Percentiles rank a stretch among this genome's conserved stretches.
These are phyloP conservation scores for Euphonia xanthogaster DNA, from an alignment of 2,797 vertebrate species.

Conservation along the genomic window DNA sequence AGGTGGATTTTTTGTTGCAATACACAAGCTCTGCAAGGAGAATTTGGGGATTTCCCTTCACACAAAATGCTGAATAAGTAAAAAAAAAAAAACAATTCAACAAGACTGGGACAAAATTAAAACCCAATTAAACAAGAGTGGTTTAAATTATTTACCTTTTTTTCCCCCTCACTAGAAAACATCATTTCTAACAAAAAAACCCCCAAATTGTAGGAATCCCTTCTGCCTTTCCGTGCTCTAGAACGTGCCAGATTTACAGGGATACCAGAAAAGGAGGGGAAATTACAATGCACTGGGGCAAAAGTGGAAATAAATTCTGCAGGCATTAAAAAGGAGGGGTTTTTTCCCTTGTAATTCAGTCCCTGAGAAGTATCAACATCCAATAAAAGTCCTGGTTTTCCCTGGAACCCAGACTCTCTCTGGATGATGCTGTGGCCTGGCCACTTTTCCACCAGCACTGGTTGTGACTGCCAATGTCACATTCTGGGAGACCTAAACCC, in stretches of 20 bases:
- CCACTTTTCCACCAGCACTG: neutral
- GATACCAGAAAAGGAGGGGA: neutral
- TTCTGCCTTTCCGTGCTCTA: rapidly evolving
- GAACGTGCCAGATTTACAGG: rapidly evolving
- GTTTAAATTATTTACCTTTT: rapidly evolving
- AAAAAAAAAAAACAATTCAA: neutral
- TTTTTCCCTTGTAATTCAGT: neutral
- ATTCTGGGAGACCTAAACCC: neutral
- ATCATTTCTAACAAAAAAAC: neutral
- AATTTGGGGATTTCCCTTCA: neutral
- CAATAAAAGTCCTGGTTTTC: neutral
- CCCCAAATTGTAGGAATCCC: neutral
- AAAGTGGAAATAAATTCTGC: neutral
- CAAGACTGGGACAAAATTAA: neutral
- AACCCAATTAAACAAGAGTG: neutral
- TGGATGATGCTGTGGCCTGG: neutral
- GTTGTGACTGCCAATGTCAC: neutral
- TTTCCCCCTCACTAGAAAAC: rapidly evolving
- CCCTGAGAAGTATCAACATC: neutral
- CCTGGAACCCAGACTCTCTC: neutral
- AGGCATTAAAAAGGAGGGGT: neutral
- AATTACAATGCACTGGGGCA: rapidly evolving
- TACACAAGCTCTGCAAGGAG: neutral
- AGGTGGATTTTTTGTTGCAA: neutral
- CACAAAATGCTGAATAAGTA: neutral